These are phyloP conservation scores for Alsophila aescularia DNA, from an alignment of 2,888 invertebrate genomes.

Conservation along the genomic window DNA sequence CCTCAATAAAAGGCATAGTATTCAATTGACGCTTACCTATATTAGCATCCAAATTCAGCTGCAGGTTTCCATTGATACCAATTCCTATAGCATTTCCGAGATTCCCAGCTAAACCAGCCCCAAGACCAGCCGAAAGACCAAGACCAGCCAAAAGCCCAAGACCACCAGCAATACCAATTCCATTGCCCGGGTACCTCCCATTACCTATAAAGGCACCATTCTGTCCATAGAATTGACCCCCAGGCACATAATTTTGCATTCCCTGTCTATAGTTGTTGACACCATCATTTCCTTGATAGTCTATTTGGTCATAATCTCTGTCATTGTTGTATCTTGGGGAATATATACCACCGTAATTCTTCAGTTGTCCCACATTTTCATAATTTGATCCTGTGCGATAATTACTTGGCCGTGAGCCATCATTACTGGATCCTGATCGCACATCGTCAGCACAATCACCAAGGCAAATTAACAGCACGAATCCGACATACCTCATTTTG, in stretches of 20 bases:
- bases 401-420: too few species aligned
- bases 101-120: constrained; percentile 8
- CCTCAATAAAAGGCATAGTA: too few species aligned
- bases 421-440: too few species aligned
- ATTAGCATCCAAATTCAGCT: constrained; percentile 9
- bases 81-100: constrained; percentile 7
- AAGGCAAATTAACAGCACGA: too few species aligned
- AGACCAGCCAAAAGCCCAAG: constrained; percentile 12
- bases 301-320: background rate
- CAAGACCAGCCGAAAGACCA: constrained; percentile 5
- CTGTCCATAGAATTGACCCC: constrained; percentile 2
- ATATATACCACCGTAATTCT: constrained; percentile 14
- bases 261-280: background rate
- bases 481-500: too few species aligned
- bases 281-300: background rate
- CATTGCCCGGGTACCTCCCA: background rate
- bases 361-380: constrained; percentile 4
- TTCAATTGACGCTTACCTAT: constrained; percentile 11
- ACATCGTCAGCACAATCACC: too few species aligned
- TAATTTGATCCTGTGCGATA: background rate
- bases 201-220: constrained; percentile 1
- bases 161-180: constrained; percentile 1
- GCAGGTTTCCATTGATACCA: constrained; percentile 11
- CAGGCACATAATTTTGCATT: background rate
- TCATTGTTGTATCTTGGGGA: constrained; percentile 12